These are phyloP conservation scores for Antheraea assamensis DNA, from an alignment of 2,888 invertebrate genomes.

Conservation along the genomic window DNA sequence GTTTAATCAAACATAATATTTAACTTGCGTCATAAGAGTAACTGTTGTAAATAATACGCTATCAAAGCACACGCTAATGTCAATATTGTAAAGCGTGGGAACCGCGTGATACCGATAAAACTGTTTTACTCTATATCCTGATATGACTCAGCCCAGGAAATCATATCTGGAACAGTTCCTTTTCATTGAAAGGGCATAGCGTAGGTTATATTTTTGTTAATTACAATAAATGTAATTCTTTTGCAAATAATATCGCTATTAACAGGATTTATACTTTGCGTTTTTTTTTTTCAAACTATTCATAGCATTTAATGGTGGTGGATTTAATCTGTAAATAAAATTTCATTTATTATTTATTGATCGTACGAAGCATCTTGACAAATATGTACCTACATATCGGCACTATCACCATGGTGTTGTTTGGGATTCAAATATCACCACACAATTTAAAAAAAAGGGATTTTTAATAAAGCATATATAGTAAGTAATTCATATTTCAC, in stretches of 20 bases:
- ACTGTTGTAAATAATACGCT: slow-evolving; percentile 8
- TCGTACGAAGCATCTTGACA: background rate
- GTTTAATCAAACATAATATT: background rate
- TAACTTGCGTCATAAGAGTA: background rate
- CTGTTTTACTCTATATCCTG: slow-evolving; percentile 21
- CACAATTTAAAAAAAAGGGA: too few species aligned
- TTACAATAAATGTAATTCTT: background rate
- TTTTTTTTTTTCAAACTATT: background rate
- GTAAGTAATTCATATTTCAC: too few species aligned
- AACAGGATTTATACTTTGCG: too few species aligned
- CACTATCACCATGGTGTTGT: too few species aligned
- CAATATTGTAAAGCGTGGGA: slow-evolving; percentile 30
- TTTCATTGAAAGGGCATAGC: slow-evolving; percentile 27
- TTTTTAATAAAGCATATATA: too few species aligned
- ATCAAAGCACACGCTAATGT: slow-evolving; percentile 14
- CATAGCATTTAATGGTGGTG: too few species aligned
- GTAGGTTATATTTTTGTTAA: slow-evolving; percentile 6
- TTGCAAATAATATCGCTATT: background rate
- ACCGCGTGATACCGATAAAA: slow-evolving; percentile 28
- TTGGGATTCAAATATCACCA: too few species aligned
- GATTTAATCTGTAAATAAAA: background rate
- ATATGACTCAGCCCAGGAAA: slow-evolving; percentile 25
- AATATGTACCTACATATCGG: background rate
- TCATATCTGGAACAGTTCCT: slow-evolving; percentile 15
- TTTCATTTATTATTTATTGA: background rate